phyloP scores from a whole-genome alignment of 1,140 invertebrate species.

The Pogonomyrmex barbatus region DNA sequence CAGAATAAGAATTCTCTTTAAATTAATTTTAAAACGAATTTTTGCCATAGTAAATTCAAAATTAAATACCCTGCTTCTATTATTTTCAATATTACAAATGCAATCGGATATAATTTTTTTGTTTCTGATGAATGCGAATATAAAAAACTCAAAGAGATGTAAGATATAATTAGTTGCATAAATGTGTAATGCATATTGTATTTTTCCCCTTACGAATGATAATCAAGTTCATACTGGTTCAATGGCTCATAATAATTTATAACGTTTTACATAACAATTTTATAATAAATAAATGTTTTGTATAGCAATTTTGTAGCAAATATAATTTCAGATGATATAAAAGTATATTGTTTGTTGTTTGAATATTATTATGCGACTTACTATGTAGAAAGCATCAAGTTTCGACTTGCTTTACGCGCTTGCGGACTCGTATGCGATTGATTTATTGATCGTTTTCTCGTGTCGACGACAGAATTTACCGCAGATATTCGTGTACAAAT shows the following conservation, averaged over 20 bases:
- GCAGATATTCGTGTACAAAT: conserved; percentile 69
- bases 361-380: conserved; percentile 40
- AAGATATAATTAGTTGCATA: not conserved
- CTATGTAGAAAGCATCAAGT: conserved; percentile 32
- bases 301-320: too few species aligned
- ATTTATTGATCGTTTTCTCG: conserved; percentile 75
- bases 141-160: not conserved
- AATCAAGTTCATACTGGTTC: not conserved
- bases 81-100: not conserved
- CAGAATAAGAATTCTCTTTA: not conserved
- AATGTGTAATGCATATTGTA: not conserved
- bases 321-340: conserved; percentile 11
- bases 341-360: conserved; percentile 13
- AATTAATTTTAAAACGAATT: conserved; percentile 5
- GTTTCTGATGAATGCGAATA: not conserved
- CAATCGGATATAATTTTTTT: not conserved
- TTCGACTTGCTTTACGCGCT: conserved; percentile 58
- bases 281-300: too few species aligned
- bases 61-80: conserved; percentile 2
- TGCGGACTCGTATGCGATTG: conserved; percentile 69
- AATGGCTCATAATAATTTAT: not conserved
- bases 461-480: conserved; percentile 61
- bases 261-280: too few species aligned
- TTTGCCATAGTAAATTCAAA: not conserved
- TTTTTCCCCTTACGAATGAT: not conserved